A percentile compares a stretch with the other conserved stretches of the same genome.
These are phyloP conservation scores for Melieria crassipennis DNA, from an alignment of 2,888 invertebrate species.

Conservation along the genomic window DNA sequence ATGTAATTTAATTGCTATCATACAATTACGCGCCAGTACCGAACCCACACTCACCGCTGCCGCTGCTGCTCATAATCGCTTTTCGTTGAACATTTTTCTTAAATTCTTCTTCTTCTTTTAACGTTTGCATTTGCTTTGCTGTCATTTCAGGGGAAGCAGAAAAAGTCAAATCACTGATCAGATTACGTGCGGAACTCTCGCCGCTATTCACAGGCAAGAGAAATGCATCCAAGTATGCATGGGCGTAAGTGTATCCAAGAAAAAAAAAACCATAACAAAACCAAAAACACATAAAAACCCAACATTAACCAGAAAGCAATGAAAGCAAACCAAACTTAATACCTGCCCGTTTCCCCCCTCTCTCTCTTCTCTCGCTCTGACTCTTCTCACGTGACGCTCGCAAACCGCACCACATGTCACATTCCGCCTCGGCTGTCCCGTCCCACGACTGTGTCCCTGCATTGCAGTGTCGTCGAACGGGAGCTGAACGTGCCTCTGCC, in stretches of 20 bases:
- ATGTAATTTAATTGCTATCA: too few relatives aligned
- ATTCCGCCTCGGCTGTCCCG: too few relatives aligned
- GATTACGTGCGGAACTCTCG: constrained; percentile 66
- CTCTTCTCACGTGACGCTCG: background rate
- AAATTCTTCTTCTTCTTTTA: background rate
- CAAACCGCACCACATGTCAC: too few relatives aligned
- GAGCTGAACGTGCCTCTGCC: constrained; percentile 66
- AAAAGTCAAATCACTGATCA: constrained; percentile 66
- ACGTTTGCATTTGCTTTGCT: constrained; percentile 16
- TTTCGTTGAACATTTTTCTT: background rate
- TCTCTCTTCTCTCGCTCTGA: background rate
- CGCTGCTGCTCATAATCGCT: too few relatives aligned
- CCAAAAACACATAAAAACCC: background rate
- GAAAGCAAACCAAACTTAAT: background rate
- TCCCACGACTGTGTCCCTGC: constrained; percentile 21
- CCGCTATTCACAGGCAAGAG: constrained; percentile 66
- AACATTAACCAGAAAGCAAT: background rate
- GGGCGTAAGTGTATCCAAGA: constrained; percentile 63
- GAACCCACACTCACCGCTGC: too few relatives aligned
- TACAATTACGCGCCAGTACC: too few relatives aligned
- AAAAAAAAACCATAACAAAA: background rate
- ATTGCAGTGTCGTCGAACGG: constrained; percentile 63
- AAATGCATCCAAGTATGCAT: constrained; percentile 67
- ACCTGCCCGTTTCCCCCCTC: constrained; percentile 5
- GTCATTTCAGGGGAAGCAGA: constrained; percentile 65